Base-by-base conservation (phyloP, 2,888 invertebrate species). In the Muschampia plurimacula region DNA sequence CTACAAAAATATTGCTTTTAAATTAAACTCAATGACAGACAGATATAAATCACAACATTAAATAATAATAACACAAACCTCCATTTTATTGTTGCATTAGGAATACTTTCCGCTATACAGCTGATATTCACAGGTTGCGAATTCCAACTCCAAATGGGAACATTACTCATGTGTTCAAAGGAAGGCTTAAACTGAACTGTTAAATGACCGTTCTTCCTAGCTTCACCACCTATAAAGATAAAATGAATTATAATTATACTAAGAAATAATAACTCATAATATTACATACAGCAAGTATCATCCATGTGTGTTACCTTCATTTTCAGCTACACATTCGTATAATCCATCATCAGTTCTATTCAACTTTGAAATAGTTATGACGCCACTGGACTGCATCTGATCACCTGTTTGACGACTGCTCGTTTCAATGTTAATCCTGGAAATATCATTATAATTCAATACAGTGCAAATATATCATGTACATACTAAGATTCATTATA, bases 51-150 rank as follows among this genome's bases (percentile, higher is more conserved):
- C 4, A 65, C 8, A 69, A 73, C 59, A 67, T 74, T 71, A 72
- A 67, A 66, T 39, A 59, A 57, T 12, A 64, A n/a, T 13, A 0
- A 39, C 46, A 84, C 93, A 88, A 93, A 96, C 87, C 95, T 96
- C 98, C 98, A 98, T 83, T 96, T 96, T 79, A 98, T 98, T 8
- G 98, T 98, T 0, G 98, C 98, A 86, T 98, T 98, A 3, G 98
- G 98, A 81, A 98, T 95, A 84, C 96, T 96, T 88, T 98, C 97
- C n/a, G 98, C 98, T 63, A 97, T 95, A 85, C 98, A 98, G 74
- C 97, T 97, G 7, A 98, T 94, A 87, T 98, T 98, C 2, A 97
- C 97, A 0, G 97, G 96, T 80, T 95, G 95, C 57, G 96, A 95
- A 66, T 97, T 96, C 98, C 98, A 98, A 46, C 97, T 97, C 96